Percentiles rank a stretch among this genome's conserved stretches.
These are phyloP conservation scores for Prionace glauca DNA, from an alignment of 2,797 vertebrate genomes.

Conservation along the genomic window DNA sequence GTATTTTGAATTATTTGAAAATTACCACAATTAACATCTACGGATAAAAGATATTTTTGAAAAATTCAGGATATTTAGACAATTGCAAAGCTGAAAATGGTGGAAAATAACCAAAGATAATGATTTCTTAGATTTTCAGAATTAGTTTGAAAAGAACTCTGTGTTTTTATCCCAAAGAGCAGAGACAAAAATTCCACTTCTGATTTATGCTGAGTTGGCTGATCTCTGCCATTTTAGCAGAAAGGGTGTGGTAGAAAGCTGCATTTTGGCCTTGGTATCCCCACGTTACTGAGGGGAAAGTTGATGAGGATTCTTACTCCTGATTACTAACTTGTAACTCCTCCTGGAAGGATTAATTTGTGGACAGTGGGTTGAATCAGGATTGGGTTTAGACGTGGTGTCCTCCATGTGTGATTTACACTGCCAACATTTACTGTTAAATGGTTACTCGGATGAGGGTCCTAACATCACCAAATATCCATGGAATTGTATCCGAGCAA, in stretches of 20 bases:
- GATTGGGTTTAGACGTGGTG: neutral
- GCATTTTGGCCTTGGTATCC: neutral
- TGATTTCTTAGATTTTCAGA: neutral
- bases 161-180: neutral
- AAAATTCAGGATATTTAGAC: neutral
- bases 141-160: neutral
- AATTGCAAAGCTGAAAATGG: neutral
- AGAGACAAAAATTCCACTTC: neutral
- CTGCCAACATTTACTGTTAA: neutral
- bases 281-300: neutral
- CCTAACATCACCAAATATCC: neutral
- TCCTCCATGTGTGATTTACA: neutral
- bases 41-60: neutral
- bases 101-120: neutral
- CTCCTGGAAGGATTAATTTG: neutral
- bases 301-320: neutral
- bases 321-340: neutral
- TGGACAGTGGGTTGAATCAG: neutral
- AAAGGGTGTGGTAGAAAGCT: neutral
- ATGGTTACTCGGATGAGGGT: neutral
- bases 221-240: neutral
- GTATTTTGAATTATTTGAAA: slow-evolving; percentile 5
- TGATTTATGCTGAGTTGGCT: neutral
- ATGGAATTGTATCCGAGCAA: neutral
- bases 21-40: neutral